A percentile compares a stretch with the other conserved stretches of the same genome.
Conservation (phyloP, 2,113 vertebrate species). For the Channa maculata region DNA sequence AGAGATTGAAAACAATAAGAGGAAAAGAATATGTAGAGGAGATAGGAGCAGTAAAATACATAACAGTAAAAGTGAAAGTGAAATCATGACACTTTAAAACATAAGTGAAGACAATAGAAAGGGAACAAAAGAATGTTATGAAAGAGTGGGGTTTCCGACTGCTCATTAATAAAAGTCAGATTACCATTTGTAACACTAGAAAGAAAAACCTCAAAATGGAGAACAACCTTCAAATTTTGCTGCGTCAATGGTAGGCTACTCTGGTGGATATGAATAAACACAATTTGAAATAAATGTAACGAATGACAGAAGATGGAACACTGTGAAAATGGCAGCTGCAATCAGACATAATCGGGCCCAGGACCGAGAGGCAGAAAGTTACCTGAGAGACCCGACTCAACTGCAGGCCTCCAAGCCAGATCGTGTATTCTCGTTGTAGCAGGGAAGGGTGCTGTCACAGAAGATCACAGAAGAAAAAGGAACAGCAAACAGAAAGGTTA, state of each 20-base stretch:
- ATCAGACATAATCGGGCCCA: background rate
- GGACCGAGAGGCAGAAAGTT: constrained; percentile 12
- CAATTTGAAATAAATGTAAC: background rate
- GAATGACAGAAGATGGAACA: background rate
- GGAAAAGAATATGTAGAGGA: constrained; percentile 16
- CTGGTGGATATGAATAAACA: no score
- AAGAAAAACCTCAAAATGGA: no score
- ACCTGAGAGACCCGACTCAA: constrained; percentile 73
- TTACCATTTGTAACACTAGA: no score
- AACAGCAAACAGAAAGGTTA: background rate
- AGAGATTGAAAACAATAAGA: background rate
- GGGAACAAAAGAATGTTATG: background rate
- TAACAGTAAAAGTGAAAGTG: background rate
- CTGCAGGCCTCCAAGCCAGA: constrained; percentile 77
- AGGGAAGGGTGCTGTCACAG: constrained; percentile 44
- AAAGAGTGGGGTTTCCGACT: background rate
- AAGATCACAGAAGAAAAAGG: constrained; percentile 1
- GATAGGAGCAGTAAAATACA: no score
- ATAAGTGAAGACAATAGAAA: background rate
- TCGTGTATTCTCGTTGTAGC: constrained; percentile 63
- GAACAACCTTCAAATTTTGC: no score
- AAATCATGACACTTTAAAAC: background rate
- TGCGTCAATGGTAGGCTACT: no score
- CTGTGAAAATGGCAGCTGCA: background rate
- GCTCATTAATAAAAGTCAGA: no score